A percentile compares a stretch with the other conserved stretches of the same genome.
Evolutionary conservation across 2,113 vertebrate genomes (phyloP).

Genomic region (Paradoxurus hermaphroditus): DNA sequence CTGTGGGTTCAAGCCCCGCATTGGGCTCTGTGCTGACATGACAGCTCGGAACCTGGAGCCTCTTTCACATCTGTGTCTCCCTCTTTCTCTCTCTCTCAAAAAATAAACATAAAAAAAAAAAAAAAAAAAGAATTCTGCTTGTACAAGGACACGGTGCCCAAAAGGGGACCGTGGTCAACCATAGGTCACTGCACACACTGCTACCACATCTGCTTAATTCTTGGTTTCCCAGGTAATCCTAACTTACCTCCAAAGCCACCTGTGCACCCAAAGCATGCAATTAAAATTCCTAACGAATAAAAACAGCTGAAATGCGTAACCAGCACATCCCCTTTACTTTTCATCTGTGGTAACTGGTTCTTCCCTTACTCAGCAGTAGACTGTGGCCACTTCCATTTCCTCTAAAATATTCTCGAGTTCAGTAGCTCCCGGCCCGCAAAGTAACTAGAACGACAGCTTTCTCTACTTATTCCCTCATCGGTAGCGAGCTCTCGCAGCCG

Average conservation of each 20-base stretch:
- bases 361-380: background rate
- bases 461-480: slow-evolving; percentile 59
- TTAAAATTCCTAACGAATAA: background rate
- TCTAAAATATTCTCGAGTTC: slow-evolving; percentile 45
- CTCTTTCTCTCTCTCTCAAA: no score
- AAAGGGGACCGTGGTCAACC: background rate
- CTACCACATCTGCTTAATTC: background rate
- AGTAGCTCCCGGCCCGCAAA: background rate
- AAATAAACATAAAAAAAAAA: no score
- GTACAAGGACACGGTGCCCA: background rate
- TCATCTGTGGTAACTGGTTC: background rate
- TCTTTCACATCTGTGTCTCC: no score
- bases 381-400: background rate
- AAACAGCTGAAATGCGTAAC: background rate
- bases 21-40: no score
- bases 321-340: background rate
- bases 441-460: background rate
- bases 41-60: no score
- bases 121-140: background rate
- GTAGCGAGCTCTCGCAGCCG: background rate
- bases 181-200: background rate
- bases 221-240: background rate
- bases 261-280: background rate
- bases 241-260: background rate
- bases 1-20: no score